Base-by-base conservation (phyloP, 1,140 invertebrate species). In the Apocrypta bakeri region DNA sequence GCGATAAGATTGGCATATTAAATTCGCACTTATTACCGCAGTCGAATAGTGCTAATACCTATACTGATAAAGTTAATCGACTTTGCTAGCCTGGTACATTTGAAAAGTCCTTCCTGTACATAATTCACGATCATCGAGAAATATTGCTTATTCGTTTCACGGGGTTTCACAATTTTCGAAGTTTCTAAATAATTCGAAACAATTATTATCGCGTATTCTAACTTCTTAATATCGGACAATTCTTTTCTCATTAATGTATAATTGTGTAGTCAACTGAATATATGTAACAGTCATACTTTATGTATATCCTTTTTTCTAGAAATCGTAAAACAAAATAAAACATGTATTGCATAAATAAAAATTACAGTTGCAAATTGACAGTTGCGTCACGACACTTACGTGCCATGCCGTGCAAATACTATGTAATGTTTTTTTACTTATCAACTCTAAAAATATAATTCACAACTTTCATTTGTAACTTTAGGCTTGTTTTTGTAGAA, bases 391-490 rank as follows among this genome's bases (percentile, higher is more conserved):
- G 64, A 61, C 25, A 25, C 37, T 71, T 71, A 77, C 64, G 66
- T 63, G 14, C 48, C 33, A 37, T 68, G 7, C 24, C 21, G 7
- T 48, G 29, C 27, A 61, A 76, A 17, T 29, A 66, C 27, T 56
- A 6, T 0, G 48, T n/a, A 75, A 33, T 8, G 71, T 76, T 82
- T 82, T 77, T 40, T 25, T 66, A 2, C n/a, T 82, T 77, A 71
- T 69, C 63, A 82, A 37, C 17, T 29, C 24, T 0, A 68, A 81
- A 42, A 79, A 74, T 64, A 24, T 6, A 73, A 73, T 42, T 81
- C 56, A 8, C 71, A 81, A 81, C 69, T 74, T 74, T 64, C 71
- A 74, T 73, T 74, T n/a, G 56, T 31, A 81, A 73, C 56, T 61
- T n/a, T 66, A 72, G 17, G 27, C 69, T 63, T 29, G 56, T 66